Evolutionary conservation across 2,888 invertebrate species (phyloP), one percentile per base, ranked within the genome.

Genomic region (Poecilus cupreus): DNA sequence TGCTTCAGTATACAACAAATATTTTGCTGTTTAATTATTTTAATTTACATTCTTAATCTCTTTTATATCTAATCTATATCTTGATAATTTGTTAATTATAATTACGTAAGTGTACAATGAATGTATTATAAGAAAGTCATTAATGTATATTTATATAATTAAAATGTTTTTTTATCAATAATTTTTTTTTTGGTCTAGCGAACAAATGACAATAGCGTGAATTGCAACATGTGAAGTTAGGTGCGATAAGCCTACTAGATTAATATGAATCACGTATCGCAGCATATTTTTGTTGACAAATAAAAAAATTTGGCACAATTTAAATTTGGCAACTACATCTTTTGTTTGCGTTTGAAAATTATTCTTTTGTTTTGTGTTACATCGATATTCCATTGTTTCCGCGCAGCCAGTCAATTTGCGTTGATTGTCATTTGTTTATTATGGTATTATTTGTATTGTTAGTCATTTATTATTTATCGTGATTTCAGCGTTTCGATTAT

Each of bases 261-360:
- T n/a, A n/a, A 0, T 3, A 22, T 68, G 64, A 68, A 32, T 68
- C 32, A 37, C 6, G 37, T 13, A 68, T 68, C 37, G 37, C 32
- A 24, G 11, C 64, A 68, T 39, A 68, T 68, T 68, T 68, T 32
- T 68, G 64, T 68, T 68, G 32, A 68, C 20, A 60, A 60, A 60
- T 68, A 68, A 68, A 78, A 78, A 68, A 46, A 68, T n/a, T 77
- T 78, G 78, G 78, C 78, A 78, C 64, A 78, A 68, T 68, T 49
- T n/a, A 16, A 49, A 20, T 64, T 78, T 78, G 78, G 78, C 78
- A 78, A 49, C 68, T 11, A 20, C 22, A 16, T 43, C 46, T 68
- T 64, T 77, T 78, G 68, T 78, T 78, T 78, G 75, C 49, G 49
- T 75, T 75, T 49, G 51, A 75, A 32, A 32, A 75, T 75, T 75